Percentiles rank a stretch among this genome's conserved stretches.
Conservation (phyloP, 2,113 vertebrate genomes). For the Miniopterus natalensis region DNA sequence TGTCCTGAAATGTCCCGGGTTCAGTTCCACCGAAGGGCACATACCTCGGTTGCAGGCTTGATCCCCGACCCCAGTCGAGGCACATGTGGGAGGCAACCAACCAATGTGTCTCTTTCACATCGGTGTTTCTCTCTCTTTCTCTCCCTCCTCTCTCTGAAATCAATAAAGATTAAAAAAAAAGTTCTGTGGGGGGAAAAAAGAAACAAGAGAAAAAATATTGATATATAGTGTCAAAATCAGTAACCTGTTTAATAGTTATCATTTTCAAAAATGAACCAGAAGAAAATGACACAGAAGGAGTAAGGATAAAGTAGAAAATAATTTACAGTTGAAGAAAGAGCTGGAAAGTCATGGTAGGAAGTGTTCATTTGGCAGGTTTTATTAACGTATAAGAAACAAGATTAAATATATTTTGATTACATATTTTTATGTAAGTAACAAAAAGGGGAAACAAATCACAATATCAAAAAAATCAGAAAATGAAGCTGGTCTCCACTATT, state of each 20-base stretch:
- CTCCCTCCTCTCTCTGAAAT: too few relatives aligned
- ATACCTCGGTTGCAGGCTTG: too few relatives aligned
- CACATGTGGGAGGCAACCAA: too few relatives aligned
- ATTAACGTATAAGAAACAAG: neutral
- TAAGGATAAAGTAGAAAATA: neutral
- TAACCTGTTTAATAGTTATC: neutral
- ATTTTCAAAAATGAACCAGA: slow-evolving; percentile 6
- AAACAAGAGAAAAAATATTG: neutral
- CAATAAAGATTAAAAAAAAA: too few relatives aligned
- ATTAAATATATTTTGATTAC: neutral
- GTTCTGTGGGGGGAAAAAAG: too few relatives aligned
- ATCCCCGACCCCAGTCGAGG: too few relatives aligned
- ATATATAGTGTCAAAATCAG: neutral
- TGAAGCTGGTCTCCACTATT: neutral
- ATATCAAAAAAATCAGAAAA: neutral
- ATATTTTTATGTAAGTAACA: neutral
- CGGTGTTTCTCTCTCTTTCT: too few relatives aligned
- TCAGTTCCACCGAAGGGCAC: too few relatives aligned
- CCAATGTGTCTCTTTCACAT: too few relatives aligned
- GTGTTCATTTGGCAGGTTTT: neutral
- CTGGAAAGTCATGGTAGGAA: neutral
- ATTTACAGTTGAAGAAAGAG: neutral
- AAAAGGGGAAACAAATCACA: neutral
- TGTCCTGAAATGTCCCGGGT: too few relatives aligned
- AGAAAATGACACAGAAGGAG: neutral